Percentiles rank a stretch among this genome's conserved stretches.
Evolutionary conservation across 1,140 invertebrate species (phyloP).

Genomic region (Phymastichus coffea): DNA sequence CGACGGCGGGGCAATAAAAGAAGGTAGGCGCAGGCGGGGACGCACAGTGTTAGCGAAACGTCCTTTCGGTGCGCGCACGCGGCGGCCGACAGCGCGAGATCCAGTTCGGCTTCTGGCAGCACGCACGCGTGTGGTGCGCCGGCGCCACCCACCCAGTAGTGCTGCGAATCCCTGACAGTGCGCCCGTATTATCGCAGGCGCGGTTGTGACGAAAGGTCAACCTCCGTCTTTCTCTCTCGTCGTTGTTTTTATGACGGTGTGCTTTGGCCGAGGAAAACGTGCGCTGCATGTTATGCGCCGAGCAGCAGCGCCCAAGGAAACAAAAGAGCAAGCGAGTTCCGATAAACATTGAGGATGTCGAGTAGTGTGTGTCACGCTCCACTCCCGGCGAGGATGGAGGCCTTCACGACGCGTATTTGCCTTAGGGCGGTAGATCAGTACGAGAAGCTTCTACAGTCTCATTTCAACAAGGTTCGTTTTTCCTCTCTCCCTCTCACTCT

Average conservation of each 20-base stretch:
- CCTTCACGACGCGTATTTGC: constrained; percentile 61
- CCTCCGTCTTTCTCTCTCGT: too few relatives aligned
- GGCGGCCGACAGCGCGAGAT: too few relatives aligned
- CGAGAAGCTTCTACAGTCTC: constrained; percentile 57
- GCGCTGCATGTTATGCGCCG: neutral
- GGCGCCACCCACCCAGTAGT: too few relatives aligned
- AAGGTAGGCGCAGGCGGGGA: constrained; percentile 16
- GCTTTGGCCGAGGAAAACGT: neutral
- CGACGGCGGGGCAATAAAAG: constrained; percentile 24
- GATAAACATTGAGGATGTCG: constrained; percentile 45
- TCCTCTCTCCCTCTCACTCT: too few relatives aligned
- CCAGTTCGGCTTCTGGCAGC: too few relatives aligned
- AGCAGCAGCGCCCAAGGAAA: neutral
- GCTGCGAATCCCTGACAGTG: too few relatives aligned
- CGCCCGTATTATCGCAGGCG: neutral
- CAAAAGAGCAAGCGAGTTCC: neutral
- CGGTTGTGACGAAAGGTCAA: too few relatives aligned
- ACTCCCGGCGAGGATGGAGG: constrained; percentile 56
- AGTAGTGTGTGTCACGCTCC: constrained; percentile 54
- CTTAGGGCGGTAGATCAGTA: constrained; percentile 62
- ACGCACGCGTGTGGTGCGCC: neutral
- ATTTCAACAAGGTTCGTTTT: constrained; percentile 47
- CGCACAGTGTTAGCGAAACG: too few relatives aligned
- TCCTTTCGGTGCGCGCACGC: constrained; percentile 13
- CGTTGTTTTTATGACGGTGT: neutral